Conservation (phyloP, 2,888 invertebrate genomes). For the Saturnia japonica region DNA sequence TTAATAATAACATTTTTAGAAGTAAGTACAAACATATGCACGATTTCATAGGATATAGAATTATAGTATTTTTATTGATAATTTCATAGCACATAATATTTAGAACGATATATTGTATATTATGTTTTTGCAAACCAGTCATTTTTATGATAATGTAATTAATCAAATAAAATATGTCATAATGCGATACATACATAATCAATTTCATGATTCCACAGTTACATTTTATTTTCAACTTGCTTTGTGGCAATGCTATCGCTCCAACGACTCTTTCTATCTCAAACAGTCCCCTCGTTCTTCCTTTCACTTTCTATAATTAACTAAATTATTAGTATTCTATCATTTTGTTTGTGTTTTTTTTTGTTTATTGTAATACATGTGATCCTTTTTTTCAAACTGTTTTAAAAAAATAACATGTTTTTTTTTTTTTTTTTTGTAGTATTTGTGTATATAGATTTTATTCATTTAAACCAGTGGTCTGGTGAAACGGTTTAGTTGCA, state of each 20-base stretch:
- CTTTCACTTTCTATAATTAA: slow-evolving; percentile 37
- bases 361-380: slow-evolving; percentile 10
- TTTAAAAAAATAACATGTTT: neutral
- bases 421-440: neutral
- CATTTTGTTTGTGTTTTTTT: slow-evolving; percentile 19
- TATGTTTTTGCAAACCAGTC: neutral
- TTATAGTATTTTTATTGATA: slow-evolving; percentile 17
- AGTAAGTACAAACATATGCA: slow-evolving; percentile 27
- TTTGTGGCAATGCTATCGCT: slow-evolving; percentile 80
- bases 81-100: slow-evolving; percentile 23
- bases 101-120: slow-evolving; percentile 19
- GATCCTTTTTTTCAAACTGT: slow-evolving; percentile 7
- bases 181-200: slow-evolving; percentile 38
- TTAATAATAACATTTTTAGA: slow-evolving; percentile 22
- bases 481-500: neutral
- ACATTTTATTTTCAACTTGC: slow-evolving; percentile 74
- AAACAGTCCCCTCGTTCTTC: slow-evolving; percentile 41
- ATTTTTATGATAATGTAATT: slow-evolving; percentile 16
- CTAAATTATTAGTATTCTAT: slow-evolving; percentile 32
- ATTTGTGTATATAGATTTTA: slow-evolving; percentile 16
- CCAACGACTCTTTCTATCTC: slow-evolving; percentile 51
- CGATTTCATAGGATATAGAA: slow-evolving; percentile 26
- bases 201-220: slow-evolving; percentile 66
- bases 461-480: slow-evolving; percentile 6
- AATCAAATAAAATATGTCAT: slow-evolving; percentile 11